Evolutionary conservation across 2,888 invertebrate species (phyloP), one percentile per base, ranked within the genome.

Genomic region (Elegia similella): DNA sequence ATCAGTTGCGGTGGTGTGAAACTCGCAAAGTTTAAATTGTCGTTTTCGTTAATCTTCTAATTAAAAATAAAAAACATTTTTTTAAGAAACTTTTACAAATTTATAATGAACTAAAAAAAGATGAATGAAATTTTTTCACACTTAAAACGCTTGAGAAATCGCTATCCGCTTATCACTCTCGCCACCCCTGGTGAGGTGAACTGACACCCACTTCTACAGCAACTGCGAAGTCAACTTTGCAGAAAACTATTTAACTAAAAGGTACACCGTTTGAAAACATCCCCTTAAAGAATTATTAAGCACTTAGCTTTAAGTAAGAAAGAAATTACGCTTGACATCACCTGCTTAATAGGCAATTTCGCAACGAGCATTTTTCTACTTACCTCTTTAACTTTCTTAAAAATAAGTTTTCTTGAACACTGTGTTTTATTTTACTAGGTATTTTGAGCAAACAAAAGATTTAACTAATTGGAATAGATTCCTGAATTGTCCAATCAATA

Each of bases 281-380:
- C 38, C 46, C 50, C 52, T 57, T 46, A 55, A 52, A 52, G 52
- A 57, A 57, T 57, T 59, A 59, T 57, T 47, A 55, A 57, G 50
- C 54, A 55, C 54, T 60, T 60, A 56, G 52, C 42, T 53, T 15
- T 32, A 29, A 52, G 30, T 47, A 56, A 56, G 53, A 57, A 57
- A 57, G 55, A 56, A 56, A 54, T 56, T 56, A 55, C 30, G 52
- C 56, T 56, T 58, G 55, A 58, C 58, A 60, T 60, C 56, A 30
- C 55, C 12, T 44, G 54, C 15, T 44, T 61, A 61, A 61, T 58
- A 57, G 58, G 55, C 47, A 38, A 38, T 55, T 55, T 53, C 8
- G 15, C 30, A 12, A 29, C 42, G 42, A 23, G 42, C 13, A 53
- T 7, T 42, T 42, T 38, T 53, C 48, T 42, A 10, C 23, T 23